Evolutionary conservation across 2,888 invertebrate genomes (phyloP), one percentile per base, ranked within the genome.

Genomic region (Glomeris marginata): DNA sequence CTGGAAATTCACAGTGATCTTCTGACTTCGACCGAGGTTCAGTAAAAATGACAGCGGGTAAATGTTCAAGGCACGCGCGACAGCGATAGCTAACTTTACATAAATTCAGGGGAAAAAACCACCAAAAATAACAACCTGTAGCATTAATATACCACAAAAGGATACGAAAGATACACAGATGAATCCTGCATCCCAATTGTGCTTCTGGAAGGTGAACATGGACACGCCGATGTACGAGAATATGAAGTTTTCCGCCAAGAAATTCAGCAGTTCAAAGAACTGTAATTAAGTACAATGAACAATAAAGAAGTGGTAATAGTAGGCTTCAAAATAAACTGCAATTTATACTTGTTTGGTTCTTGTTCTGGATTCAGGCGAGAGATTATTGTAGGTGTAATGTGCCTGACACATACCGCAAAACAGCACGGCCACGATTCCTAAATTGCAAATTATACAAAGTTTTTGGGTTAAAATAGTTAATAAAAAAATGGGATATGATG

Each of bases 401-500:
- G 97, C 97, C 71, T 98, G 97, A 64, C 92, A 94, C 62, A 98
- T 97, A 28, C 97, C 97, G 70, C 97, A 97, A 70, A 97, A 98
- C 42, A 98, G 67, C 1, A 97, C 94, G 45, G 97, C 88, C 11
- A 98, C 97, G 56, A 97, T 92, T 49, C 73, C 73, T 72, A 58
- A 3, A 57, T 46, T 21, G 49, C n/a, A 18, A 10, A 15, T 36
- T 36, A 11, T 11, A 13, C 13, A 11, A 36, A 13, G 11, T 36
- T 36, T 36, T 36, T 13, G 13, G 36, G 11, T 36, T 36, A 11
- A 11, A 11, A 11, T 13, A 36, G 13, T 36, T 11, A 11, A 13
- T 43, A 28, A 41, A 46, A 50, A 48, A 53, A 50, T 5, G 33
- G 15, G n/a, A n/a, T n/a, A n/a, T n/a, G n/a, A 10, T n/a, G n/a